Evolutionary conservation across 2,888 invertebrate species (phyloP).

Genomic region (Ypsolopha scabrella): DNA sequence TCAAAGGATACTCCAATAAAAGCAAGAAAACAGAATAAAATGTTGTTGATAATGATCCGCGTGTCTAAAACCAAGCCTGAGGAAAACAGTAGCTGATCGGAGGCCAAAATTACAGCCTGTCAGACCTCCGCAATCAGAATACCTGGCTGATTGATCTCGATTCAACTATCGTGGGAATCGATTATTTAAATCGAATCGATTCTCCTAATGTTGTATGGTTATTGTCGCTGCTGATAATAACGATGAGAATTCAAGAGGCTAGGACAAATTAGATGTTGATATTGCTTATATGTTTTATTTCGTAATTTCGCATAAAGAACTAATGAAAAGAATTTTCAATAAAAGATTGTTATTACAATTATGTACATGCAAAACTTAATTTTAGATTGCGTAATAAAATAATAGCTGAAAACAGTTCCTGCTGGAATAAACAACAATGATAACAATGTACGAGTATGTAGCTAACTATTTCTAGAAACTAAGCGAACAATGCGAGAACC

Average conservation of each 20-base stretch:
- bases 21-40: background rate
- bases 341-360: background rate
- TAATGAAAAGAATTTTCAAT: too few species aligned
- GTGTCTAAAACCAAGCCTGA: conserved; percentile 34
- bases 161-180: conserved; percentile 47
- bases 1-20: too few species aligned
- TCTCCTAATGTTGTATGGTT: background rate
- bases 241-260: too few species aligned
- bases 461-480: background rate
- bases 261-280: too few species aligned
- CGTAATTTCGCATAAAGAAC: too few species aligned
- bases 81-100: conserved; percentile 43
- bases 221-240: too few species aligned
- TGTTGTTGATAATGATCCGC: conserved; percentile 18
- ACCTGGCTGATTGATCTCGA: conserved; percentile 19
- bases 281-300: too few species aligned
- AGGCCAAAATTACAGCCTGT: conserved; percentile 44
- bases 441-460: too few species aligned
- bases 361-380: background rate
- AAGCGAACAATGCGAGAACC: background rate
- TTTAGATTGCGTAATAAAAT: background rate
- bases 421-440: background rate
- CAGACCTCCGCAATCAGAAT: conserved; percentile 20
- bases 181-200: conserved; percentile 14
- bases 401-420: too few species aligned